Percentiles rank a stretch among this genome's conserved stretches.
These are phyloP conservation scores for Micrasema longulum DNA, from an alignment of 1,140 invertebrate species.

Conservation along the genomic window DNA sequence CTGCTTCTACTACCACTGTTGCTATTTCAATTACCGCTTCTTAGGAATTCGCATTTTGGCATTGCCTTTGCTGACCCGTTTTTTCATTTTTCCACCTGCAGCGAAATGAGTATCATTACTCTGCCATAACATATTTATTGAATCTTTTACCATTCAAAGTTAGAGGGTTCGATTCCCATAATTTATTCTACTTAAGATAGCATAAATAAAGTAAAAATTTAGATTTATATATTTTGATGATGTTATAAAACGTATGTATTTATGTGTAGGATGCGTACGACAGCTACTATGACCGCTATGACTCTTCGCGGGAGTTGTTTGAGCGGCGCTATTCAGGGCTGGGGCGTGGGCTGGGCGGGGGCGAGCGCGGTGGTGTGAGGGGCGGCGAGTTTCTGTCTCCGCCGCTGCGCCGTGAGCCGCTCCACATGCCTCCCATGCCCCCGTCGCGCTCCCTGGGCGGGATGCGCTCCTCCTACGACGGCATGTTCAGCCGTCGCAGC, in stretches of 20 bases:
- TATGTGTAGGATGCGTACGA: conserved; percentile 78
- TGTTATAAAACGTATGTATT: background rate
- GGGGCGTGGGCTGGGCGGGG: conserved; percentile 71
- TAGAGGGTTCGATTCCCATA: too few species aligned
- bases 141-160: too few species aligned
- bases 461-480: conserved; percentile 76
- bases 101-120: too few species aligned
- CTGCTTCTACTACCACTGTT: too few species aligned
- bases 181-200: too few species aligned
- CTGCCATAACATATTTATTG: too few species aligned
- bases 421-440: conserved; percentile 73
- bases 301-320: conserved; percentile 81
- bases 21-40: too few species aligned
- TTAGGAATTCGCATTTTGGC: too few species aligned
- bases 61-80: too few species aligned
- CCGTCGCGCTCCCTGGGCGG: conserved; percentile 70
- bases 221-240: too few species aligned
- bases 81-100: too few species aligned
- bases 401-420: conserved; percentile 74
- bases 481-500: conserved; percentile 84
- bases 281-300: conserved; percentile 81
- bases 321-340: conserved; percentile 81
- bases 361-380: conserved; percentile 72
- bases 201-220: too few species aligned
- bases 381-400: conserved; percentile 76